These are phyloP conservation scores for Capitulum mitella DNA, from an alignment of 2,888 invertebrate species.

Conservation along the genomic window DNA sequence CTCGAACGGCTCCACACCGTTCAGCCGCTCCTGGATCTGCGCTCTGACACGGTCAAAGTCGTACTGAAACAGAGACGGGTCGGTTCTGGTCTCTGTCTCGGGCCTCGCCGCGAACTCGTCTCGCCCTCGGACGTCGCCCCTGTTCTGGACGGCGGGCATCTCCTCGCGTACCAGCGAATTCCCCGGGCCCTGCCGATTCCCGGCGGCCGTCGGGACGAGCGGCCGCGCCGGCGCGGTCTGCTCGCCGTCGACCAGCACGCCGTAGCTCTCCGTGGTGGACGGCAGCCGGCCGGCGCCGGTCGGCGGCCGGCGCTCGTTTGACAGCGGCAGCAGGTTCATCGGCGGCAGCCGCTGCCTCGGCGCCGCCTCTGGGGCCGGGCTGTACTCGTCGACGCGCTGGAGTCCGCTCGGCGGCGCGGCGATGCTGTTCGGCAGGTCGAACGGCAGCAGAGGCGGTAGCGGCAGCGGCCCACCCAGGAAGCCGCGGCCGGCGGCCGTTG, in stretches of 20 bases:
- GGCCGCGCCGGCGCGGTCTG: neutral
- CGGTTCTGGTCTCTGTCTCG: neutral
- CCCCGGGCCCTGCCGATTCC: neutral
- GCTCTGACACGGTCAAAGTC: neutral
- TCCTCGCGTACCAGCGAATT: neutral
- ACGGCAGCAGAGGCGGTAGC: neutral
- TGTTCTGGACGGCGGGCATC: neutral
- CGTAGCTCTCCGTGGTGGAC: constrained; percentile 7
- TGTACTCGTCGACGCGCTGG: neutral
- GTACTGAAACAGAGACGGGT: neutral
- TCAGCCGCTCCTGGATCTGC: neutral
- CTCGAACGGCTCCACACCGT: neutral
- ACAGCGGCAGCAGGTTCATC: constrained; percentile 6
- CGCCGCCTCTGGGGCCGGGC: neutral
- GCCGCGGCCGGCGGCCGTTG: no score
- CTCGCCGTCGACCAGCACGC: neutral
- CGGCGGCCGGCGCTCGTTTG: neutral
- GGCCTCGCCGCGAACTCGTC: neutral
- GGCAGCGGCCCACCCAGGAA: neutral
- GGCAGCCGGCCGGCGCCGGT: neutral
- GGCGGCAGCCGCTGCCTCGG: neutral
- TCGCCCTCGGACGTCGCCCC: neutral
- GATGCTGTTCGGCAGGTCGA: neutral
- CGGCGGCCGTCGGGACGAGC: no score
- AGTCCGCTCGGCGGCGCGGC: neutral